Percentiles rank a stretch among this genome's conserved stretches.
These are phyloP conservation scores for Amphimallon solstitiale DNA, from an alignment of 2,888 invertebrate genomes.

Conservation along the genomic window DNA sequence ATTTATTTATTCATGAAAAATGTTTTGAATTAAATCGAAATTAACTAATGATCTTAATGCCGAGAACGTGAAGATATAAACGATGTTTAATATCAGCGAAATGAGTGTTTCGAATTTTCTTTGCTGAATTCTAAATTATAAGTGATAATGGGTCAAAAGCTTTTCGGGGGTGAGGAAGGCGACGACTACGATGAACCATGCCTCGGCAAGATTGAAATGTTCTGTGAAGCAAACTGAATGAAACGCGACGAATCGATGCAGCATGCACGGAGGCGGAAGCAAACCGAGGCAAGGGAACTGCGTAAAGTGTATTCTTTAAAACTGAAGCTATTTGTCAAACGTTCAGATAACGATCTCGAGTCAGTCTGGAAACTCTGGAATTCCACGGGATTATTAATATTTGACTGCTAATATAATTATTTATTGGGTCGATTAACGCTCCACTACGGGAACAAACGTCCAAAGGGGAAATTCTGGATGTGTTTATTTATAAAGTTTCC, in stretches of 20 bases:
- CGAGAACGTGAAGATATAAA: not conserved
- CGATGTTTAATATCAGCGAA: not conserved
- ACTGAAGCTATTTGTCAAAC: constrained; percentile 53
- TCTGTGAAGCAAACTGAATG: constrained; percentile 54
- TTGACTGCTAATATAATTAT: constrained; percentile 39
- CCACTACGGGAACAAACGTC: no score
- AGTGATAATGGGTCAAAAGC: constrained; percentile 35
- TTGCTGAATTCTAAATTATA: constrained; percentile 23
- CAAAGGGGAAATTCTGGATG: no score
- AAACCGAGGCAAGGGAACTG: constrained; percentile 45
- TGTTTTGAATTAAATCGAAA: no score
- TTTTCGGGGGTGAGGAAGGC: not conserved
- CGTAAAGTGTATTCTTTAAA: constrained; percentile 52
- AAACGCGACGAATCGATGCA: constrained; percentile 52
- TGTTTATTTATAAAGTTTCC: no score
- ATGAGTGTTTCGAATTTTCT: constrained; percentile 20
- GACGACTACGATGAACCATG: not conserved
- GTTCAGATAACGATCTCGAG: constrained; percentile 48
- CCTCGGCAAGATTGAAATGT: constrained; percentile 52
- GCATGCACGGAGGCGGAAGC: constrained; percentile 52
- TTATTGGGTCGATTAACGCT: no score
- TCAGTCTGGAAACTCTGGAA: constrained; percentile 29
- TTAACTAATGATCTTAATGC: no score
- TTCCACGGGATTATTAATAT: constrained; percentile 45
- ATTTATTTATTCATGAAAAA: no score